Base-by-base conservation (phyloP, 2,797 vertebrate species). In the Falco peregrinus region DNA sequence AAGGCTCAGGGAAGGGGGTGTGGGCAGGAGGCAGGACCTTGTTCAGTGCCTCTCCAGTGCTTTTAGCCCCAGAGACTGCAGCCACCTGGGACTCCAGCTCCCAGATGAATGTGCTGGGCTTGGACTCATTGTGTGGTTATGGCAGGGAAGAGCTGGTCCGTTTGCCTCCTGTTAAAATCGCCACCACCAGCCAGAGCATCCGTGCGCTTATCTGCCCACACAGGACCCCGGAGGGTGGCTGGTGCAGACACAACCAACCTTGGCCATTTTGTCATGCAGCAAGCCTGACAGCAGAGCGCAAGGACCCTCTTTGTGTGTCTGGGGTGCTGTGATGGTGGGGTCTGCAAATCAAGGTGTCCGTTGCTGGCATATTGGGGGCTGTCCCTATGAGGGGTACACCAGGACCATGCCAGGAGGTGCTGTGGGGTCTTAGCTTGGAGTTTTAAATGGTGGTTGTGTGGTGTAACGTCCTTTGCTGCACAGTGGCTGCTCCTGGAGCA, bases 81-180 rank as follows among this genome's bases (percentile, higher is more conserved):
- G 45, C 73, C 0, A 0, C 31, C 43, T 47, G 51, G 19, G 31
- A 47, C 45, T 56, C 15, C 0, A 0, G 24, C n/a, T 43, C 37
- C 11, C 43, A 11, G 26, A 21, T 3, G 5, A 16, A 13, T 87
- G 10, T 57, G 29, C 65, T 64, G 35, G 59, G 35, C 60, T 77
- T 39, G 41, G 41, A 39, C 43, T 84, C n/a, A 13, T 53, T 57
- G 31, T 1, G 0, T 73, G 48, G 29, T 57, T 5, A 2, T 4
- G 53, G 53, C 57, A 85, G n/a, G 11, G 33, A 61, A 33, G 50
- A 78, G 13, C 21, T 31, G 65, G 8, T 81, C 31, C 10, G 0
- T 6, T 61, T 71, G 12, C 12, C 26, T 65, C n/a, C 50, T 5
- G 1, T 13, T 75, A 35, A 60, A 93, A 67, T 33, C 65, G 26